Evolutionary conservation across 2,888 invertebrate genomes (phyloP).

Genomic region (Megastigmus dorsalis): DNA sequence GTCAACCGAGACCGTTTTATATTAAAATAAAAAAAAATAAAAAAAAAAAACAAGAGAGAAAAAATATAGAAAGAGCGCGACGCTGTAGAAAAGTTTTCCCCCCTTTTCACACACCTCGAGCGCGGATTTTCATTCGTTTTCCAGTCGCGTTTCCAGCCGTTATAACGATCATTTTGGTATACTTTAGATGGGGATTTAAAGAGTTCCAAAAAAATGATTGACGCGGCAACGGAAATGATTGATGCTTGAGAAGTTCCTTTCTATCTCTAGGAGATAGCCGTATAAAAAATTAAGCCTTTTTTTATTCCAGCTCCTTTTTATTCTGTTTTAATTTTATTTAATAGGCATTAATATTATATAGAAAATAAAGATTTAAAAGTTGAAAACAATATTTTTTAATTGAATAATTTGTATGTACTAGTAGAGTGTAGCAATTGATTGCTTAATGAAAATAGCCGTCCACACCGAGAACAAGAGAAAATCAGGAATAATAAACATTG

Average conservation of each 20-base stretch:
- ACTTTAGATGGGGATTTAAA: slow-evolving; percentile 18
- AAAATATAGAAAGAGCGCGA: background rate
- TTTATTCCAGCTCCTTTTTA: too few species aligned
- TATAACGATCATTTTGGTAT: slow-evolving; percentile 40
- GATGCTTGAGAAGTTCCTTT: background rate
- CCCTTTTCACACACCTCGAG: slow-evolving; percentile 1
- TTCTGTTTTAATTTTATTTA: too few species aligned
- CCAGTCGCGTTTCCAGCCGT: slow-evolving; percentile 46
- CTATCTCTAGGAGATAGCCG: background rate
- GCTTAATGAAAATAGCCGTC: too few species aligned
- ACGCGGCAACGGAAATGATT: background rate
- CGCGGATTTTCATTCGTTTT: slow-evolving; percentile 40
- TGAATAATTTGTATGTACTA: too few species aligned
- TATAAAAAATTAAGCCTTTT: background rate
- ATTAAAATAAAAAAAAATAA: background rate
- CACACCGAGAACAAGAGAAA: too few species aligned
- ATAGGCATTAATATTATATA: background rate
- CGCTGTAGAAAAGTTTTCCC: slow-evolving; percentile 47
- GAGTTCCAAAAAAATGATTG: slow-evolving; percentile 23
- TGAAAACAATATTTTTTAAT: too few species aligned
- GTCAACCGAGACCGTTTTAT: background rate
- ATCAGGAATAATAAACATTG: too few species aligned
- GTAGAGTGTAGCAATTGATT: too few species aligned
- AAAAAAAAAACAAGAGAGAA: background rate
- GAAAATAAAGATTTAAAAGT: background rate